Conservation (phyloP, 2,888 invertebrate genomes). For the Craniophora ligustri region DNA sequence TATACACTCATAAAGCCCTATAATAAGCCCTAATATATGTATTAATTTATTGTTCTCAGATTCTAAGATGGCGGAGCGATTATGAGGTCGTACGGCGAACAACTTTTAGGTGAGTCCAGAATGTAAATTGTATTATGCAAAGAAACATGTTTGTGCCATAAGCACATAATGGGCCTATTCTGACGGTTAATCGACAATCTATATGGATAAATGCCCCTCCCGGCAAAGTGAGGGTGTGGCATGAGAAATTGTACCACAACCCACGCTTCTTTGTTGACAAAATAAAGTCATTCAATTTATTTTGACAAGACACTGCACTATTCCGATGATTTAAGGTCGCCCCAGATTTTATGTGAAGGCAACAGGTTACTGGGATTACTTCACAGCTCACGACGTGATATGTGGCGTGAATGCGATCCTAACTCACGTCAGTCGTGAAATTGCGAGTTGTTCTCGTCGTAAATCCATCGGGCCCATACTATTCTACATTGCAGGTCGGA, state of each 20-base stretch:
- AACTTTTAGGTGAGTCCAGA: conserved; percentile 78
- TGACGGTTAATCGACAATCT: conserved; percentile 71
- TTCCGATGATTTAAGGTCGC: conserved; percentile 68
- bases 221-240: conserved; percentile 70
- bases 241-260: conserved; percentile 67
- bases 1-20: conserved; percentile 8
- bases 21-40: conserved; percentile 32
- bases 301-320: conserved; percentile 67
- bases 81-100: conserved; percentile 75
- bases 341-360: conserved; percentile 59
- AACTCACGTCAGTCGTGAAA: conserved; percentile 49
- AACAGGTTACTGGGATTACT: conserved; percentile 53
- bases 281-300: conserved; percentile 73
- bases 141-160: conserved; percentile 59
- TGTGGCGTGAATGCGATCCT: conserved; percentile 50
- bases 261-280: conserved; percentile 73
- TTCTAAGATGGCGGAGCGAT: conserved; percentile 77
- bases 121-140: conserved; percentile 68
- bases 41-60: conserved; percentile 73
- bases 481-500: conserved; percentile 22
- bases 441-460: conserved; percentile 40
- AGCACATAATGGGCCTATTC: conserved; percentile 69
- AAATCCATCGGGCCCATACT: conserved; percentile 38
- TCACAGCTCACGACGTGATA: conserved; percentile 41
- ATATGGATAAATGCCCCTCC: conserved; percentile 67